Evolutionary conservation across 2,888 invertebrate genomes (phyloP).

Genomic region (Mesorhabditis spiculigera): DNA sequence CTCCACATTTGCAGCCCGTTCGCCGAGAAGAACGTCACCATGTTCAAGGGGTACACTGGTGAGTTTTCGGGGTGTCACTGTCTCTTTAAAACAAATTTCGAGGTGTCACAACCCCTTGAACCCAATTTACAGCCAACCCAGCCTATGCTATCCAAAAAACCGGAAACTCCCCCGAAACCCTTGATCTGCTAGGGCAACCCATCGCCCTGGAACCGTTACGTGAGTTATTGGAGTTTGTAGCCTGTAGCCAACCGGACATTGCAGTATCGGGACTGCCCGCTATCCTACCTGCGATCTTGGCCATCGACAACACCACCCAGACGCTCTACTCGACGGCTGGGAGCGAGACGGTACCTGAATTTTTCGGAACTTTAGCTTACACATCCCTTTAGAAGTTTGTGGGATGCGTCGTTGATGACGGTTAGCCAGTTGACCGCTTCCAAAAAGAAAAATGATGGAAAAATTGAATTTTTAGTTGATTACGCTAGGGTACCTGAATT

Average conservation of each 20-base stretch:
- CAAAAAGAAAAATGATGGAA: no score
- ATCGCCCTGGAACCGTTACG: background rate
- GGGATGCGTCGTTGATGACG: no score
- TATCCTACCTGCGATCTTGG: conserved; percentile 7
- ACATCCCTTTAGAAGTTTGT: no score
- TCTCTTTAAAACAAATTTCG: background rate
- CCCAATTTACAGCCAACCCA: background rate
- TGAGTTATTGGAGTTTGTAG: background rate
- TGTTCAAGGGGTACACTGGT: background rate
- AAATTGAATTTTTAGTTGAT: no score
- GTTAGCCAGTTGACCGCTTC: no score
- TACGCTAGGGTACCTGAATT: no score
- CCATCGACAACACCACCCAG: conserved; percentile 30
- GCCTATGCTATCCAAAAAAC: background rate
- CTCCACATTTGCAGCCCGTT: conserved; percentile 4
- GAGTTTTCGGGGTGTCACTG: background rate
- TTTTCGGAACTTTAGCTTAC: no score
- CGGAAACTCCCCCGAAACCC: background rate
- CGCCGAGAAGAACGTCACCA: background rate
- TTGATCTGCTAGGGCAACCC: background rate
- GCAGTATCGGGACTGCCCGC: no score
- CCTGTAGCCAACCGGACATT: background rate
- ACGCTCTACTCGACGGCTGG: conserved; percentile 24
- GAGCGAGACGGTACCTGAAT: conserved; percentile 11
- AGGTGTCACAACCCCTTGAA: background rate